Evolutionary conservation across 2,888 invertebrate species (phyloP), one percentile per base, ranked within the genome.

Genomic region (Ametastegia equiseti): DNA sequence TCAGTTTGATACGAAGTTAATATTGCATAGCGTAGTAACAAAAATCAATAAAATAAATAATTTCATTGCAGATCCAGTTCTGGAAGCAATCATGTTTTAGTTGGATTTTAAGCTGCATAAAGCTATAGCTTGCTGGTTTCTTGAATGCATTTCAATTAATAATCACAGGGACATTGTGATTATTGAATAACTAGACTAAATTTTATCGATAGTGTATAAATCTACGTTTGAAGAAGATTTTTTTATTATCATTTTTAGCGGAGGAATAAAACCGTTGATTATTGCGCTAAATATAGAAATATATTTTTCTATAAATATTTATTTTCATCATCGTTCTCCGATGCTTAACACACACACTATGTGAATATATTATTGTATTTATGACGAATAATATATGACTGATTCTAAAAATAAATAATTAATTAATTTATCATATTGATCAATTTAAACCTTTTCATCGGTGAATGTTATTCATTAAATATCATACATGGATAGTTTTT

Each of bases 261-360:
- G 13, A 54, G 50, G 54, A 75, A 36, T 36, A 75, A 33, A 54
- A 75, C 33, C 50, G 36, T 75, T 54, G 23, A 75, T 75, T 75
- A 75, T 75, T 75, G 75, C 54, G 54, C 54, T 50, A 75, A 33
- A 75, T 54, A 75, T 23, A 75, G 50, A 75, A 75, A 75, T 75
- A 54, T 75, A 75, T 71, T 71, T 27, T 33, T 75, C 27, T 75
- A 75, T n/a, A n/a, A n/a, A 54, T 50, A 36, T 75, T 75, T 36
- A 54, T 50, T 54, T 75, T 54, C 75, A 75, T 33, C 54, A 75
- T 75, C 36, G 11, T 30, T 39, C n/a, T 33, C 75, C 23, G 27
- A 75, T 75, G 33, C 30, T 75, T 54, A 75, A 75, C 36, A 75
- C 50, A n/a, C n/a, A 75, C 19, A 75, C 36, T 50, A 36, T 75